A percentile compares a stretch with the other conserved stretches of the same genome.
These are phyloP conservation scores for Actinia equina DNA, from an alignment of 64 coral and sea anemone species.

Conservation along the genomic window DNA sequence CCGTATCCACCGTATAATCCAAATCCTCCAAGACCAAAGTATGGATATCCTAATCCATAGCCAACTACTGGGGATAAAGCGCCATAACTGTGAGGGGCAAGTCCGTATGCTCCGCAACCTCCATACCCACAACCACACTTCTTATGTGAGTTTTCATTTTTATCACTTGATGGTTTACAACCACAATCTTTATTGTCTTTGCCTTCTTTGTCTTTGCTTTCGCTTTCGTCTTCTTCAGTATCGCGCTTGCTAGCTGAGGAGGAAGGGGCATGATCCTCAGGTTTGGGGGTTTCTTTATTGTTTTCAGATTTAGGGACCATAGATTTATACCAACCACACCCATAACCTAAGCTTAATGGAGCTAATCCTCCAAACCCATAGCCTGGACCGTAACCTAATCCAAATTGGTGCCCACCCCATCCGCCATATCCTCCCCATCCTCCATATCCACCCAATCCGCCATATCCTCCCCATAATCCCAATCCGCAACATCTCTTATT, in stretches of 20 bases:
- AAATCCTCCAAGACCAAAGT: background rate
- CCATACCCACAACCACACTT: constrained; percentile 3
- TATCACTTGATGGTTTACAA: constrained; percentile 6
- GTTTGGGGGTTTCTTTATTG: background rate
- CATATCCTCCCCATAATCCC: background rate
- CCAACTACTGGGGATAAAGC: background rate
- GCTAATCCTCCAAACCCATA: background rate
- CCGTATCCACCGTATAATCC: background rate
- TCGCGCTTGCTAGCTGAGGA: constrained; percentile 25
- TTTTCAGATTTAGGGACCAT: background rate
- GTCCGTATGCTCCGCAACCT: background rate
- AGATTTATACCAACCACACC: constrained; percentile 16
- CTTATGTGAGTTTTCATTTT: background rate
- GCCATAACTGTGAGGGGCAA: background rate
- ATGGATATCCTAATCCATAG: constrained; percentile 31
- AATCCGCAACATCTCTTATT: constrained; percentile 16
- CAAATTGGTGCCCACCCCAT: constrained; percentile 17
- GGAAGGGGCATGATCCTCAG: constrained; percentile 31
- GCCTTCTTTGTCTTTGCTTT: background rate
- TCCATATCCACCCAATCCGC: constrained; percentile 17
- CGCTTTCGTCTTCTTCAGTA: background rate
- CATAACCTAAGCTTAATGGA: background rate
- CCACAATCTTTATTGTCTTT: constrained; percentile 13
- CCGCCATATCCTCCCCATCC: constrained; percentile 5
- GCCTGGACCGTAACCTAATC: background rate